Percentiles rank a stretch among this genome's conserved stretches.
Conservation (phyloP, 2,888 invertebrate genomes). For the Eupithecia centaureata region DNA sequence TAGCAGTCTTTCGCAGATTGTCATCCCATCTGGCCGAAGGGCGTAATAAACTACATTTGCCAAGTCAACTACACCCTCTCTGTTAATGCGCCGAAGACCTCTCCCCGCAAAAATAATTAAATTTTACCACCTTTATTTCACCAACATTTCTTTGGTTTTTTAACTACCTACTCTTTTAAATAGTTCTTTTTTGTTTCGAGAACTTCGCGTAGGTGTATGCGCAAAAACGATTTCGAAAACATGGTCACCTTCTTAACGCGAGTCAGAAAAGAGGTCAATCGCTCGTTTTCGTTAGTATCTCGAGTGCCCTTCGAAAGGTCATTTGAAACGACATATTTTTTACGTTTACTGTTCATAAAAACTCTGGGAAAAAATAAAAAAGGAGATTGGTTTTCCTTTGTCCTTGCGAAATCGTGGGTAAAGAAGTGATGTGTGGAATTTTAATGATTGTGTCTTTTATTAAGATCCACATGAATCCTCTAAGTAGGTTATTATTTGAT, state of each 20-base stretch:
- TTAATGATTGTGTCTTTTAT: constrained; percentile 19
- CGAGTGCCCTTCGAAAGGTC: constrained; percentile 40
- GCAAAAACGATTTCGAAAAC: background rate
- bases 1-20: no score
- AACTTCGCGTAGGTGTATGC: background rate
- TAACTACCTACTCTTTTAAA: no score
- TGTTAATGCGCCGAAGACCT: no score
- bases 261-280: constrained; percentile 28
- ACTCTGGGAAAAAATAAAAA: constrained; percentile 35
- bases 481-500: background rate
- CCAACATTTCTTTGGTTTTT: background rate
- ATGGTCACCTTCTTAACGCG: background rate
- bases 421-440: constrained; percentile 41
- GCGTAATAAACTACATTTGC: no score
- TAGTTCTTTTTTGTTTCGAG: no score
- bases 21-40: no score
- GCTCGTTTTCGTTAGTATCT: constrained; percentile 40
- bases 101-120: no score
- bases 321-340: constrained; percentile 40
- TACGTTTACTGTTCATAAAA: constrained; percentile 42
- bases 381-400: constrained; percentile 46
- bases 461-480: background rate
- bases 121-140: no score
- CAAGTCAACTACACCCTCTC: no score
- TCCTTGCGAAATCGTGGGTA: constrained; percentile 41